Evolutionary conservation across 1,140 invertebrate genomes (phyloP), one percentile per base, ranked within the genome.

Genomic region (Lordiphosa collinella): DNA sequence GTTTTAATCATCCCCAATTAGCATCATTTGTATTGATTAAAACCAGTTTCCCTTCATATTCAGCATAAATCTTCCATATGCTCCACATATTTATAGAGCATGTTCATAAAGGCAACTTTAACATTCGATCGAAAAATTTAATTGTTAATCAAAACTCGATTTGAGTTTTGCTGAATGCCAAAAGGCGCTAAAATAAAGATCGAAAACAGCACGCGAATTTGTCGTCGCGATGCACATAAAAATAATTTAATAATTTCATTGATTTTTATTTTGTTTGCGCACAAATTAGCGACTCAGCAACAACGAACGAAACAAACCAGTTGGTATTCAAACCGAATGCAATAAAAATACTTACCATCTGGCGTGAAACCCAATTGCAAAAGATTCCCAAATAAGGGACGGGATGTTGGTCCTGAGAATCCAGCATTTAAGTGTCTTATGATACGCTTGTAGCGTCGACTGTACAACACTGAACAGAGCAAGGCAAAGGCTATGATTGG

Each of bases 161-260:
- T 67, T 4, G 8, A 0, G 34, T 54, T 22, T 22, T 6, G 18
- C 47, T 61, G 63, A 82, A 76, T 82, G 76, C 56, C 72, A 84
- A 84, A 66, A 65, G 69, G 78, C 60, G 72, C 59, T 43, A 63
- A 68, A 56, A 49, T 46, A 49, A 55, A 61, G 48, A 41, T 37
- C 35, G 8, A 44, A 46, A 46, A 9, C 11, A 10, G 55, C 41
- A 58, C 52, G 29, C 10, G 35, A 52, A 68, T 68, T 68, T 68
- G 65, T 60, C 64, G 50, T 43, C 62, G 25, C 7, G n/a, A n/a
- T 29, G 25, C 25, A 29, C 25, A 63, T 32, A 64, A 54, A 35
- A 32, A 43, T 18, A 49, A 55, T 38, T 16, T 31, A 16, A 55
- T 62, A 25, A 63, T 46, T 55, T 63, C 25, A 69, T 61, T 22